These are phyloP conservation scores for Antheraea mylitta DNA, from an alignment of 1,140 invertebrate genomes.

Conservation along the genomic window DNA sequence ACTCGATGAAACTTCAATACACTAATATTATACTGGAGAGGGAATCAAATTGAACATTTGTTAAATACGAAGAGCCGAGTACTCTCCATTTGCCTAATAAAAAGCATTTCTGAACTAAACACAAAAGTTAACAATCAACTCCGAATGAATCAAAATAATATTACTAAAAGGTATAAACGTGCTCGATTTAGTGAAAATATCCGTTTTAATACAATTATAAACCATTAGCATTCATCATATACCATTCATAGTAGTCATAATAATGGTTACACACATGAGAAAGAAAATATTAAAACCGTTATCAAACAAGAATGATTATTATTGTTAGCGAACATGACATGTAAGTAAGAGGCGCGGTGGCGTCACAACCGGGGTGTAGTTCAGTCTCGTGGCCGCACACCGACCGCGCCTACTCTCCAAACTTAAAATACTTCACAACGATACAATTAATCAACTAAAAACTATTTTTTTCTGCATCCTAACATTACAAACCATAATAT, in stretches of 20 bases:
- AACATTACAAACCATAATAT: slow-evolving; percentile 64
- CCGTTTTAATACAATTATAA: not conserved
- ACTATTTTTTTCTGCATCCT: slow-evolving; percentile 63
- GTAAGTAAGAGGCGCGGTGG: slow-evolving; percentile 48
- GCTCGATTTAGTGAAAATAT: no score
- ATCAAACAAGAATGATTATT: slow-evolving; percentile 64
- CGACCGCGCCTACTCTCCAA: slow-evolving; percentile 49
- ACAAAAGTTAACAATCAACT: not conserved
- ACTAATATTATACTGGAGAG: slow-evolving; percentile 19
- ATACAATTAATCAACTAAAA: slow-evolving; percentile 70
- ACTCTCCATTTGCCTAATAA: no score
- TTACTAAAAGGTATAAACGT: no score
- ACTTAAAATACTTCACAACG: slow-evolving; percentile 68
- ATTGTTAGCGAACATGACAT: slow-evolving; percentile 57
- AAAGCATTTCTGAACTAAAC: no score
- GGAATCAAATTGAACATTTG: not conserved
- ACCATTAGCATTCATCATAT: slow-evolving; percentile 11
- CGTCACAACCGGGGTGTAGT: slow-evolving; percentile 65
- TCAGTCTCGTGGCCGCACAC: slow-evolving; percentile 68
- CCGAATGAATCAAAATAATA: not conserved
- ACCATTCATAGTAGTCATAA: slow-evolving; percentile 40
- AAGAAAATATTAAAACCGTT: slow-evolving; percentile 66
- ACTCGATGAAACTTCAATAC: slow-evolving; percentile 40
- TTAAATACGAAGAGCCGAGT: no score
- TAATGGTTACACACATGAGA: slow-evolving; percentile 66